phyloP scores from a whole-genome alignment of 2,113 vertebrate genomes.

The Mobula birostris region DNA sequence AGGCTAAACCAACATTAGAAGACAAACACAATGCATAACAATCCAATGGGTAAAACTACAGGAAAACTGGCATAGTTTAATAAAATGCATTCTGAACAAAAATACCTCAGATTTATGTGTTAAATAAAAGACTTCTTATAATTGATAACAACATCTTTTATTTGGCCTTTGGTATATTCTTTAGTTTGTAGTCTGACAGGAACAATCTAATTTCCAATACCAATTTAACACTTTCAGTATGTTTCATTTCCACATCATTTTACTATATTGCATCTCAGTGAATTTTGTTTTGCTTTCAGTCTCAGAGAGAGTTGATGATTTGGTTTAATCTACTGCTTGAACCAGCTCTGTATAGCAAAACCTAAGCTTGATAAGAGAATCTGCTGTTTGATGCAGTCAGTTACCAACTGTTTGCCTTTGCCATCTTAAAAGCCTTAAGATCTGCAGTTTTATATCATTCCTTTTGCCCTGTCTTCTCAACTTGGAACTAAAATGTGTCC shows the following conservation, averaged over 20 bases:
- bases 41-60: not conserved
- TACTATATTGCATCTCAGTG: not conserved
- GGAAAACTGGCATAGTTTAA: not conserved
- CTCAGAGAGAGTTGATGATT: not conserved
- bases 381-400: not conserved
- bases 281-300: not conserved
- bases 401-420: not conserved
- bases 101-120: not conserved
- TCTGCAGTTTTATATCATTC: not conserved
- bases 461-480: not conserved
- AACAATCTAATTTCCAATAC: not conserved
- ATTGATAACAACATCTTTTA: not conserved
- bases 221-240: not conserved
- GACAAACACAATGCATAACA: not conserved
- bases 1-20: not conserved
- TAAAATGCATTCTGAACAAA: conserved; percentile 5
- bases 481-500: too few relatives aligned
- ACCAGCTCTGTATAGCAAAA: not conserved
- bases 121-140: not conserved
- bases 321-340: not conserved
- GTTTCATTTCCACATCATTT: not conserved
- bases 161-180: not conserved
- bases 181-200: not conserved
- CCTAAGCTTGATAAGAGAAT: not conserved
- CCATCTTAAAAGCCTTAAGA: not conserved